These are phyloP conservation scores for rat (Rattus norvegicus) DNA, from an alignment of 2,113 vertebrate genomes.

Conservation along the genomic window GRCr8 NC_086028.1:1166001-1166500, in stretches of 20 bases:
- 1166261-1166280: conserved; percentile 88
- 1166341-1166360: conserved; percentile 88
- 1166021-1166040: conserved; percentile 58
- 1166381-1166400: conserved; percentile 93
- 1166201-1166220: conserved; percentile 88
- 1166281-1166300: conserved; percentile 85
- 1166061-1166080: neutral
- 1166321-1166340: conserved; percentile 88
- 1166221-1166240: conserved; percentile 83
- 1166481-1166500: conserved; percentile 89
- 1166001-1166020: neutral
- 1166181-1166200: conserved; percentile 66
- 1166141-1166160: neutral
- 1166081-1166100: neutral
- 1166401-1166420: conserved; percentile 94
- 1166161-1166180: too few relatives aligned
- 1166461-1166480: conserved; percentile 91
- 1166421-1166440: conserved; percentile 91
- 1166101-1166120: neutral
- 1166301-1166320: conserved; percentile 93
- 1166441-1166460: conserved; percentile 93
- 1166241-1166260: conserved; percentile 94
- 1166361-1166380: conserved; percentile 83
- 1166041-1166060: neutral
- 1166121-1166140: conserved; percentile 40